phyloP scores from a whole-genome alignment of 2,797 vertebrate genomes.

The Microhierax caerulescens region DNA sequence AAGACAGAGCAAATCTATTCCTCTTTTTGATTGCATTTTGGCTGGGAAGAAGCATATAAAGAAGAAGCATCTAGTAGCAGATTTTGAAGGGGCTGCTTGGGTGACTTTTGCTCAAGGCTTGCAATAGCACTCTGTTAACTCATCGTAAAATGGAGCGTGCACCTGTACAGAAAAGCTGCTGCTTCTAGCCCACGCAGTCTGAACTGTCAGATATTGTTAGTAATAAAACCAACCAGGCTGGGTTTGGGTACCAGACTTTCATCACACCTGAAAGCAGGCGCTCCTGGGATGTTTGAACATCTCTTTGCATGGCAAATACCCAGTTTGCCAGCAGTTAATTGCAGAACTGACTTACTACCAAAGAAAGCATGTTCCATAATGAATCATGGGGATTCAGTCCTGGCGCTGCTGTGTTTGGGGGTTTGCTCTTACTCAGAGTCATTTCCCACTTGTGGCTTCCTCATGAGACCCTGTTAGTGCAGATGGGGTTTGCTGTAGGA shows the following conservation, averaged over 20 bases:
- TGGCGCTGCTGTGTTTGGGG: neutral
- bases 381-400: neutral
- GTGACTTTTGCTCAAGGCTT: neutral
- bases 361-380: fast-evolving
- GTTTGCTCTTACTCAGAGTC: neutral
- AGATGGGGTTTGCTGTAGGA: neutral
- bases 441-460: neutral
- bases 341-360: neutral
- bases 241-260: neutral
- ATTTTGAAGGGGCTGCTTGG: neutral
- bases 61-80: neutral
- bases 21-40: conserved; percentile 49
- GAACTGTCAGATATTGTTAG: neutral
- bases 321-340: neutral
- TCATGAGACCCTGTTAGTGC: neutral
- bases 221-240: neutral
- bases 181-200: neutral
- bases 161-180: neutral
- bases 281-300: neutral
- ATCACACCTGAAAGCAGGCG: neutral
- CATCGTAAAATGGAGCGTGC: fast-evolving
- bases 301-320: neutral
- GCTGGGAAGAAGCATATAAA: neutral
- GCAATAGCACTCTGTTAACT: neutral
- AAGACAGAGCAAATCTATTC: conserved; percentile 44